Conservation (phyloP, 2,113 vertebrate species). For the Podilymbus podiceps region DNA sequence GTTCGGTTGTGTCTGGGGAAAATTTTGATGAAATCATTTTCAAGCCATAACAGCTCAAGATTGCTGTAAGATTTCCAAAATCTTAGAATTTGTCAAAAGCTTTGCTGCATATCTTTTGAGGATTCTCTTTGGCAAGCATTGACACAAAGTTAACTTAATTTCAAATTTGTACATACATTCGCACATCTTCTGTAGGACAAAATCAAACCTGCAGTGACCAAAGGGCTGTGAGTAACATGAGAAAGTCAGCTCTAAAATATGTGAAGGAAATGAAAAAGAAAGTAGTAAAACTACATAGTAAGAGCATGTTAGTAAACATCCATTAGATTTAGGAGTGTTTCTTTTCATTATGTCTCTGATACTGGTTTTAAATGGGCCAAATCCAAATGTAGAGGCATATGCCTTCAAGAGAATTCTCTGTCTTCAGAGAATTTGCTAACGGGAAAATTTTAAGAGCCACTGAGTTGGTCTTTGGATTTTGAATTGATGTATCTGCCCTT, state of each 20-base stretch:
- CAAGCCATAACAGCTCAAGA: not conserved
- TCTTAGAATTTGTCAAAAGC: not conserved
- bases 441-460: constrained; percentile 10
- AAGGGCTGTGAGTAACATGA: not conserved
- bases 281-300: not conserved
- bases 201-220: not conserved
- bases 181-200: not conserved
- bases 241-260: not conserved
- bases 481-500: constrained; percentile 21
- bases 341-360: not conserved
- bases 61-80: not conserved
- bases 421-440: constrained; percentile 5
- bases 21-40: not conserved
- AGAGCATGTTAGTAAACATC: not conserved
- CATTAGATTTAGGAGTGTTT: constrained; percentile 14
- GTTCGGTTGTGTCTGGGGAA: not conserved
- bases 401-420: not conserved
- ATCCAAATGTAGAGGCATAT: not conserved
- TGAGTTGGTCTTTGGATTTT: not conserved
- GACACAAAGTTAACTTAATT: not conserved
- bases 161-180: not conserved
- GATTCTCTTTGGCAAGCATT: not conserved
- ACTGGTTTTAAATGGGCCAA: not conserved
- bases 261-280: constrained; percentile 9
- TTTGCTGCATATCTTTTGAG: not conserved